Evolutionary conservation across 2,113 vertebrate species (phyloP), one percentile per base, ranked within the genome.

Genomic region (Podarcis muralis): DNA sequence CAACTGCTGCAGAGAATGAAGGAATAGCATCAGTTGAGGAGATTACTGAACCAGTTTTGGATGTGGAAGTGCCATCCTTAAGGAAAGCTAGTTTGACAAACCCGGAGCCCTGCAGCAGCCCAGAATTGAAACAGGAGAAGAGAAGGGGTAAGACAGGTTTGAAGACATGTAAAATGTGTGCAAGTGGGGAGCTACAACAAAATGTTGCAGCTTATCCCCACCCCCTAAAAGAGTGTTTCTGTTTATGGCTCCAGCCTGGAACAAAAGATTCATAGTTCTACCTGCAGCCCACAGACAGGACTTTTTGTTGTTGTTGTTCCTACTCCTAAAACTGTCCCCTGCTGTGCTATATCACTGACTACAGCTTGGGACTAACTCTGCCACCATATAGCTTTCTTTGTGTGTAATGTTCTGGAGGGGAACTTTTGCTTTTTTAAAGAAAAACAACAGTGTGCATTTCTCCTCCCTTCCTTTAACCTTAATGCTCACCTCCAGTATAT

Each of bases 81-180:
- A 90, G 72, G 74, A 93, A 92, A 84, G 8, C 53, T 4, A 22
- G 22, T 53, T 88, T 27, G 6, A 93, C 94, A 81, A 25, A 1
- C 59, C 43, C 83, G 0, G 6, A 25, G 6, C 53, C 88, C 8
- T 20, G 27, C 0, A 1, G n/a, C 65, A 40, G 48, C 13, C 74
- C 43, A 59, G 84, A 78, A 5, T 2, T 59, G 15, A 91, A 90
- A 11, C 77, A 85, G 22, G 88, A 88, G n/a, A 71, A 37, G 35
- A 83, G 91, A 23, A 81, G 48, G 23, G 88, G 53, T 16, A 87
- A 89, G 94, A 93, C 94, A 95, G 79, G 94, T 85, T 11, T 20
- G 59, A 83, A 68, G 35, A 37, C 40, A 66, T 53, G n/a, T 74
- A 27, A 15, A 72, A 77, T 66, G 35, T 48, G 2, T 53, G 65